Conservation (phyloP, 2,888 invertebrate species). For the Pediacus dermestoides region DNA sequence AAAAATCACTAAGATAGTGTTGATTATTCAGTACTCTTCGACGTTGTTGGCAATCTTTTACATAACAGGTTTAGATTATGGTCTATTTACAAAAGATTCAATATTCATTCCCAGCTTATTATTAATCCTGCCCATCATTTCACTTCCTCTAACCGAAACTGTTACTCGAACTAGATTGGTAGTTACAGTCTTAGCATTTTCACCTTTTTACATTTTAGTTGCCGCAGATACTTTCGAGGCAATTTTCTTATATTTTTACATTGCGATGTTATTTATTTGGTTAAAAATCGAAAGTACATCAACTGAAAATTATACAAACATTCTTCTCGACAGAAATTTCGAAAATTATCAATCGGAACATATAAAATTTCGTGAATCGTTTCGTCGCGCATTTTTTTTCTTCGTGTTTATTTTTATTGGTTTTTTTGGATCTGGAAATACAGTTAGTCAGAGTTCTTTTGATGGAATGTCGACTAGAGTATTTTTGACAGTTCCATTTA, state of each 20-base stretch:
- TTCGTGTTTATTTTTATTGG: constrained; percentile 66
- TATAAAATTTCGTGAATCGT: constrained; percentile 9
- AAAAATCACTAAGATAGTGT: too few relatives aligned
- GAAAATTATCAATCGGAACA: too few relatives aligned
- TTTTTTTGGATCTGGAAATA: too few relatives aligned
- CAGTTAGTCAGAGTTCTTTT: constrained; percentile 86
- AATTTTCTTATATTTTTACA: too few relatives aligned
- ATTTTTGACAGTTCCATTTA: constrained; percentile 84
- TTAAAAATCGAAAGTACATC: too few relatives aligned
- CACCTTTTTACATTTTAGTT: constrained; percentile 24
- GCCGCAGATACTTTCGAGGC: too few relatives aligned
- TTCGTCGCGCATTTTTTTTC: constrained; percentile 18
- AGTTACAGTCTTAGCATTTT: constrained; percentile 19
- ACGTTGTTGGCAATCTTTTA: too few relatives aligned
- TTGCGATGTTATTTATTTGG: too few relatives aligned
- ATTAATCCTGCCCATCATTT: too few relatives aligned
- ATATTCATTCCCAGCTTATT: constrained; percentile 14
- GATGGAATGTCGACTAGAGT: constrained; percentile 88
- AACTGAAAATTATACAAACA: constrained; percentile 2
- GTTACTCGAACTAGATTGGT: constrained; percentile 14
- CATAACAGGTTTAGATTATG: too few relatives aligned
- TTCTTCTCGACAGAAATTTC: constrained; percentile 6
- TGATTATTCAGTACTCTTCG: too few relatives aligned
- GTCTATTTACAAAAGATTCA: constrained; percentile 9
- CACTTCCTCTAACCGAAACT: constrained; percentile 10